phyloP scores from a whole-genome alignment of 2,888 invertebrate genomes.

The Rhingia rostrata region DNA sequence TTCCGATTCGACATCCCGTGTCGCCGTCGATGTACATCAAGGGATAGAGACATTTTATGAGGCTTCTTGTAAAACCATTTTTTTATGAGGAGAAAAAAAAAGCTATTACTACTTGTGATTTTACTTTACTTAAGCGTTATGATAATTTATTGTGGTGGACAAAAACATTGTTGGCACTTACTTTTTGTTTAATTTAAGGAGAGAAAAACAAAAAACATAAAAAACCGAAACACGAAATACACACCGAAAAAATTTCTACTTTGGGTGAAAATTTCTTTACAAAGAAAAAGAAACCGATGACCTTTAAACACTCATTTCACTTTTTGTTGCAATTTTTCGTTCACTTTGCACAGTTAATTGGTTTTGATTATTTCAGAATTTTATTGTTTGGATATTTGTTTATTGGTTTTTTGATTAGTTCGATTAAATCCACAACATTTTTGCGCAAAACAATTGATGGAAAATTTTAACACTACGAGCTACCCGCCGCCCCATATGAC shows the following conservation, averaged over 20 bases:
- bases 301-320: constrained; percentile 70
- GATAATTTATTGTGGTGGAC: neutral
- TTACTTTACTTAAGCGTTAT: constrained; percentile 19
- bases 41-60: constrained; percentile 64
- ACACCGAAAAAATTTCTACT: constrained; percentile 62
- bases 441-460: constrained; percentile 63
- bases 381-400: constrained; percentile 31
- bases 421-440: constrained; percentile 61
- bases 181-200: constrained; percentile 53
- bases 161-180: constrained; percentile 45
- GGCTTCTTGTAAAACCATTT: constrained; percentile 33
- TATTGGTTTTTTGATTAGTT: constrained; percentile 27
- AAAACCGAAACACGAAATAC: constrained; percentile 45
- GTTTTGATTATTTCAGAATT: constrained; percentile 26
- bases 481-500: constrained; percentile 74
- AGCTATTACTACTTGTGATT: constrained; percentile 19
- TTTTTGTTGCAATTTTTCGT: constrained; percentile 47
- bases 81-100: constrained; percentile 17
- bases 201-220: constrained; percentile 20
- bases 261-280: constrained; percentile 69
- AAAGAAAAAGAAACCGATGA: constrained; percentile 72
- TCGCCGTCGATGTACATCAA: constrained; percentile 26
- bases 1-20: constrained; percentile 47
- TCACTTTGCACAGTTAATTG: constrained; percentile 39
- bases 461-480: constrained; percentile 62